phyloP scores from a whole-genome alignment of 2,113 vertebrate species.

The Equus quagga region DNA sequence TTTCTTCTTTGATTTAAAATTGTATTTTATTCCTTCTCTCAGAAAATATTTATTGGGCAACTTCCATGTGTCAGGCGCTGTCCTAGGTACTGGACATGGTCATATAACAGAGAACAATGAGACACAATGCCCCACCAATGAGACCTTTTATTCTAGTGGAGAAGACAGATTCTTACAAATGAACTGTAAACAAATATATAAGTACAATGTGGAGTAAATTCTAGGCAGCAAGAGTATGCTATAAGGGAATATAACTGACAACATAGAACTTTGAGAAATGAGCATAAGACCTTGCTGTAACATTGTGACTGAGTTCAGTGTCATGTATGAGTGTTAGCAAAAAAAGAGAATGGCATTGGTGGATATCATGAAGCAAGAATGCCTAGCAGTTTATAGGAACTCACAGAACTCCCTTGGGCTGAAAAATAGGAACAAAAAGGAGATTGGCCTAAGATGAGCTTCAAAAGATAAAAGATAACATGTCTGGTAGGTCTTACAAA shows the following conservation, averaged over 20 bases:
- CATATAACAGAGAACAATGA: not conserved
- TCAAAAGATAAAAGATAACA: not conserved
- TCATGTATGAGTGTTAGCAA: fast-evolving
- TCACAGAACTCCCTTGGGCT: not conserved
- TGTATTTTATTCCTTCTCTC: not conserved
- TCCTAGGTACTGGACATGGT: not conserved
- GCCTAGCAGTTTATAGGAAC: not conserved
- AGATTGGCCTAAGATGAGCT: not conserved
- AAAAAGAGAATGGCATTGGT: not conserved
- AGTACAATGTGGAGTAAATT: not conserved
- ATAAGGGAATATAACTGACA: not conserved
- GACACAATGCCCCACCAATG: not conserved
- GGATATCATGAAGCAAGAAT: not conserved
- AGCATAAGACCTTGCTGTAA: not conserved
- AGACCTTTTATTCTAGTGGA: not conserved
- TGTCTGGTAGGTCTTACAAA: not conserved
- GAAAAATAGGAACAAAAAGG: not conserved
- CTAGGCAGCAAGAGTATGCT: not conserved
- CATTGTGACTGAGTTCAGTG: not conserved
- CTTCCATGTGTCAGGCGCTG: not conserved
- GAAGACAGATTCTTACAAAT: not conserved
- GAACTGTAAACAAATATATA: not conserved
- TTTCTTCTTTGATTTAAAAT: constrained; percentile 8
- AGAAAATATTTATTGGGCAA: not conserved
- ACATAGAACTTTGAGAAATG: not conserved